Percentiles rank a stretch among this genome's conserved stretches.
phyloP scores from a whole-genome alignment of 2,797 vertebrate species.

The Enteromius viviparus region DNA sequence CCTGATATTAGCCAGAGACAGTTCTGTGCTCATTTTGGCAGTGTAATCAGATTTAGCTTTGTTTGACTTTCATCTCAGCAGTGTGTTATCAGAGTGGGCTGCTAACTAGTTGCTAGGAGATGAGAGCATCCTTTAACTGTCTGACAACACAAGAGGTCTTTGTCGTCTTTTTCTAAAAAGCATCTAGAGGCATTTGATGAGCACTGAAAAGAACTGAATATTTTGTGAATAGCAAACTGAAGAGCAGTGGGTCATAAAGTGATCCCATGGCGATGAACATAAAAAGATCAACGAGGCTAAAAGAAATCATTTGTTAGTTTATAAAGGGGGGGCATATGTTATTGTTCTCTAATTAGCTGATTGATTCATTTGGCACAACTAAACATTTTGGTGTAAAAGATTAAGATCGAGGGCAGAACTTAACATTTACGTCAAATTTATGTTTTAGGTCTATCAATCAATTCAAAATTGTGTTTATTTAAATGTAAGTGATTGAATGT shows the following conservation, averaged over 20 bases:
- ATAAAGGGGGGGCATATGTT: background rate
- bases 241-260: conserved; percentile 1
- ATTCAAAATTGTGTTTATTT: background rate
- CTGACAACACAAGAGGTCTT: conserved; percentile 51
- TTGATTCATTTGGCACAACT: background rate
- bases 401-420: background rate
- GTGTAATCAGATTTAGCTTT: conserved; percentile 50
- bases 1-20: conserved; percentile 48
- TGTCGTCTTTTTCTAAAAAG: conserved; percentile 48
- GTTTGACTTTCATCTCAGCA: conserved; percentile 47
- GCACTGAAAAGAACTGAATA: conserved; percentile 28
- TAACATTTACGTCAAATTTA: background rate
- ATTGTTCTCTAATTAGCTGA: background rate
- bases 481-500: background rate
- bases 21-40: conserved; percentile 28
- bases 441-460: background rate
- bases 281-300: background rate
- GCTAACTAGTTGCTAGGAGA: conserved; percentile 57
- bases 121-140: conserved; percentile 45
- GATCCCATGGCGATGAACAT: conserved; percentile 5
- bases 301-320: background rate
- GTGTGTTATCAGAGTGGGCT: conserved; percentile 32
- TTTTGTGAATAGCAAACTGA: conserved; percentile 47
- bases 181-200: conserved; percentile 54
- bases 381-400: background rate